Evolutionary conservation across 2,888 invertebrate species (phyloP).

Genomic region (Drosophila merina): DNA sequence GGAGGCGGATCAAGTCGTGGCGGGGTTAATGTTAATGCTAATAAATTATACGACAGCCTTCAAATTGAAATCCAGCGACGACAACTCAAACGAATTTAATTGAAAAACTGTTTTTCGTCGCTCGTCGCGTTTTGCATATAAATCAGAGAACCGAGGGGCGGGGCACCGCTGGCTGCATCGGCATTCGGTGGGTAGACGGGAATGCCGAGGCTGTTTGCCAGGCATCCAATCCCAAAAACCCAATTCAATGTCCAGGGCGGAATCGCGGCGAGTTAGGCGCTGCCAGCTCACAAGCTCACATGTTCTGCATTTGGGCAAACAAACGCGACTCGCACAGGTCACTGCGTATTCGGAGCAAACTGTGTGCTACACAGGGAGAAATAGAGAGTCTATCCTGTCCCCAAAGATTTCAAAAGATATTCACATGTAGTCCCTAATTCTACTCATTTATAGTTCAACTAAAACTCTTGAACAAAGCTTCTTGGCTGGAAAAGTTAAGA

Average conservation of each 20-base stretch:
- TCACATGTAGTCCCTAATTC: too few species aligned
- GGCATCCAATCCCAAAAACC: conserved; percentile 16
- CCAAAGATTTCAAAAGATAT: too few species aligned
- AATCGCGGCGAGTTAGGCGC: conserved; percentile 51
- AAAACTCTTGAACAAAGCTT: too few species aligned
- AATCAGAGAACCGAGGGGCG: conserved; percentile 56
- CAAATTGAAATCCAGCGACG: conserved; percentile 75
- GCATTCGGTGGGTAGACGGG: conserved; percentile 17
- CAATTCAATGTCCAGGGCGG: conserved; percentile 46
- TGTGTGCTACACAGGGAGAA: conserved; percentile 13
- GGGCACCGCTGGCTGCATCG: conserved; percentile 14
- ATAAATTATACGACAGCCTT: conserved; percentile 76
- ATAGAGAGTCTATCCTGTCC: background rate
- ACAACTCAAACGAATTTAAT: conserved; percentile 75
- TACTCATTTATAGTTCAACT: too few species aligned
- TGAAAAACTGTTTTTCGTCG: conserved; percentile 70
- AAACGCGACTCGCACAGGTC: conserved; percentile 73
- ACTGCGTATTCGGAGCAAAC: conserved; percentile 70
- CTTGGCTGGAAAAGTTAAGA: too few species aligned
- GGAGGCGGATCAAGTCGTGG: conserved; percentile 62
- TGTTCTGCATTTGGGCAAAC: conserved; percentile 70
- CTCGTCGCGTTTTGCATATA: conserved; percentile 73
- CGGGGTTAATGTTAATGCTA: conserved; percentile 76
- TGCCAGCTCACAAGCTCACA: conserved; percentile 49
- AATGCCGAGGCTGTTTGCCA: conserved; percentile 17